phyloP scores from a whole-genome alignment of 1,140 invertebrate genomes.

The Drosophila sproati region DNA sequence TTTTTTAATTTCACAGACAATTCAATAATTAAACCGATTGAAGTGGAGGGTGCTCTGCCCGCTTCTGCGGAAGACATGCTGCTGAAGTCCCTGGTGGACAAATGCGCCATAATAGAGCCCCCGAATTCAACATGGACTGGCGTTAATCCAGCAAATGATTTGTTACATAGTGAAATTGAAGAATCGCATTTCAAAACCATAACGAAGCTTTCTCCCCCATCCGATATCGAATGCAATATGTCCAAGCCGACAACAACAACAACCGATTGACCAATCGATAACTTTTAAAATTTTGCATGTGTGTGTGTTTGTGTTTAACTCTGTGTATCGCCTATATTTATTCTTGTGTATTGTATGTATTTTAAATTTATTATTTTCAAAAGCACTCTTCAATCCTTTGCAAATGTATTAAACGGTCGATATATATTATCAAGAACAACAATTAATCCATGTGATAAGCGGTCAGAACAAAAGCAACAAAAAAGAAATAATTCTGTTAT shows the following conservation, averaged over 20 bases:
- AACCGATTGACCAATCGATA: not conserved
- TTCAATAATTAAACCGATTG: not conserved
- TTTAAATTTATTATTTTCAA: no score
- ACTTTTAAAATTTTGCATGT: not conserved
- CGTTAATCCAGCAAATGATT: not conserved
- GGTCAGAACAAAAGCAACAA: no score
- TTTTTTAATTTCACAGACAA: not conserved
- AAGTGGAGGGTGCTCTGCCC: not conserved
- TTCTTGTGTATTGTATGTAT: no score
- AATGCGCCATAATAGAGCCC: not conserved
- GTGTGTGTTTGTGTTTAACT: not conserved
- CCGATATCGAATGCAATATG: conserved; percentile 1
- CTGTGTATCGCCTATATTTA: no score
- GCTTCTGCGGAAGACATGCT: not conserved
- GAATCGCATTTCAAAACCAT: conserved; percentile 9
- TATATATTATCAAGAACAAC: no score
- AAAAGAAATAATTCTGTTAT: no score
- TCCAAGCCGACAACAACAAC: not conserved
- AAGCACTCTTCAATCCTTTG: no score
- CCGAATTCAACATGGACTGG: not conserved
- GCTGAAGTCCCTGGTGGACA: not conserved
- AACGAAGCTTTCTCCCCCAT: not conserved
- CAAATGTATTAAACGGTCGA: no score
- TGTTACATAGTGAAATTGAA: not conserved
- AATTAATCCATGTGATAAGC: no score